Percentiles rank a stretch among this genome's conserved stretches.
phyloP scores from a whole-genome alignment of 2,888 invertebrate genomes.

The Yponomeuta sedellus region DNA sequence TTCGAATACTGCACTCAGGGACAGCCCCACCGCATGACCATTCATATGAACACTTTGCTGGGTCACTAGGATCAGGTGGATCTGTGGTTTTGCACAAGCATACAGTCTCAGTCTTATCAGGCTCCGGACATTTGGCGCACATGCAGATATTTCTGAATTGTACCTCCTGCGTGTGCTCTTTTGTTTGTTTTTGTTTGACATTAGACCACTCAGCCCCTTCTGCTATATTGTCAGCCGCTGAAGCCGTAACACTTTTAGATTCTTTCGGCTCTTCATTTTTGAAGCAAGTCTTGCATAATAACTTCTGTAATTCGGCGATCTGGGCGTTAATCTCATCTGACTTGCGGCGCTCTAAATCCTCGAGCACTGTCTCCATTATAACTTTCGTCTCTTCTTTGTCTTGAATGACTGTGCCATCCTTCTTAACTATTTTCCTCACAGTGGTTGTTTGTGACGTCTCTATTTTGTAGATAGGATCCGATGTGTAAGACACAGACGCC shows the following conservation, averaged over 20 bases:
- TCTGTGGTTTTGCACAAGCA: background rate
- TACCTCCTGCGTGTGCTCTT: no score
- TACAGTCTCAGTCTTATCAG: background rate
- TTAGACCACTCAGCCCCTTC: background rate
- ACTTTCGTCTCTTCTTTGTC: background rate
- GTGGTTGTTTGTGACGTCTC: background rate
- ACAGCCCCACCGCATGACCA: background rate
- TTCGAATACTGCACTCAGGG: background rate
- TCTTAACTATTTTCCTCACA: background rate
- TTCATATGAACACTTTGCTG: background rate
- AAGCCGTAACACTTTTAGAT: background rate
- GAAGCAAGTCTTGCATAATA: background rate
- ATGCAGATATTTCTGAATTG: background rate
- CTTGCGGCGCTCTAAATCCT: background rate
- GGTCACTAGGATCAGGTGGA: background rate
- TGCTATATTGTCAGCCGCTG: background rate
- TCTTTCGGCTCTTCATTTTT: background rate
- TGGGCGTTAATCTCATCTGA: background rate
- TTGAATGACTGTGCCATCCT: background rate
- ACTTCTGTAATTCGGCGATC: background rate
- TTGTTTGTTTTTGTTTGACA: background rate
- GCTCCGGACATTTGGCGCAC: background rate
- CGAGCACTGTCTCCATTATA: background rate
- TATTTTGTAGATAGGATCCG: background rate
- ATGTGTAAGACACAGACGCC: background rate